Evolutionary conservation across 92 coral and sea anemone species (phyloP), one percentile per base, ranked within the genome.

Genomic region (Phenganax subtilis): DNA sequence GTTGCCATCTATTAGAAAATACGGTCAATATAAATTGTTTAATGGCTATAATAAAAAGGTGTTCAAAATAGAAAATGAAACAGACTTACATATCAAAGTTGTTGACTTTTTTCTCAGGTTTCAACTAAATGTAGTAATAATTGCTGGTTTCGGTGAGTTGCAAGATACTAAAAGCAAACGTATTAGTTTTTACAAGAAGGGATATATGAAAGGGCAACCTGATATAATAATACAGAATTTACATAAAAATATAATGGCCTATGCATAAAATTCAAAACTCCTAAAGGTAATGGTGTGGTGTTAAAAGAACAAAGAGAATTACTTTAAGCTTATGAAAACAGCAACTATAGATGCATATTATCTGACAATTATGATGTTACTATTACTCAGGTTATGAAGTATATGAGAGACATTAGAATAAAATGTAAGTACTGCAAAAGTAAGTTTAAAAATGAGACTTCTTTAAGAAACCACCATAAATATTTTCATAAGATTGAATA

Each of bases 71-170:
- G 71, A 77, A 20, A 44, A 85, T 37, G 87, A 85, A 47, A 64
- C 16, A 17, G 87, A 85, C 17, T 60, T 85, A 27, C 87, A 84
- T 54, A 76, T 83, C 17, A 77, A 66, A 44, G 87, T 66, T 1
- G 87, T 84, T 8, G 28, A 25, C 3, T 85, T 68, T 44, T 67
- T 76, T 1, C 67, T 71, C 20, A 28, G 60, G 14, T 82, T 56
- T 62, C 31, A 73, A 17, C 51, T 54, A 14, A 58, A 82, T 29
- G 72, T 52, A 0, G 51, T 73, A 6, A 72, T 82, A 6, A 51
- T 25, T 31, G 59, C 86, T 7, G 86, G 86, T 2, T 60, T 82
- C 8, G 86, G 86, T 29, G 86, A 82, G 51, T 8, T 28, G 9
- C 86, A 82, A 51, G 60, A 71, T 51, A 82, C 86, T 55, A 16